Percentiles rank a stretch among this genome's conserved stretches.
Evolutionary conservation across 2,888 invertebrate genomes (phyloP).

Genomic region (Cephus pygmeus): DNA sequence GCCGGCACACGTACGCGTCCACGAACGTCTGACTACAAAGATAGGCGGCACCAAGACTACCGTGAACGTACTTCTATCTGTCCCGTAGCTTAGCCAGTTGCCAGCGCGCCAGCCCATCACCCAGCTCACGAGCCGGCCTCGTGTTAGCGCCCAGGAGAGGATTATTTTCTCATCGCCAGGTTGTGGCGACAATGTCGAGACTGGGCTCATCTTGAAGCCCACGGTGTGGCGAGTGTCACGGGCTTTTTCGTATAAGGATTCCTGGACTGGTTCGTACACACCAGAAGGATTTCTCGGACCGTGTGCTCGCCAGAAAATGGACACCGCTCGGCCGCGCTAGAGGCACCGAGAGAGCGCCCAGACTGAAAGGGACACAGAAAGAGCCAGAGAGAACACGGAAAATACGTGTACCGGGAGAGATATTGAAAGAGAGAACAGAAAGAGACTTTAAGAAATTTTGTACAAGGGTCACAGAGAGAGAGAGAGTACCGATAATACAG

Average conservation of each 20-base stretch:
- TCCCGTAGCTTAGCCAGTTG: constrained; percentile 30
- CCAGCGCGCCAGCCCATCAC: constrained; percentile 38
- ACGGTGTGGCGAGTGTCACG: constrained; percentile 15
- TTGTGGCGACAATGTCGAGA: constrained; percentile 40
- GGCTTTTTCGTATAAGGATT: constrained; percentile 16
- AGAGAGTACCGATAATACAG: constrained; percentile 11
- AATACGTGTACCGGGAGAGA: constrained; percentile 3
- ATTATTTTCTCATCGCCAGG: constrained; percentile 43
- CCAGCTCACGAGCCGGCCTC: constrained; percentile 59
- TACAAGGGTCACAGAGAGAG: constrained; percentile 13
- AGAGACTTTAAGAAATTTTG: constrained; percentile 9
- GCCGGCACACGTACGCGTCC: constrained; percentile 47
- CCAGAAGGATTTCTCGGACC: constrained; percentile 20
- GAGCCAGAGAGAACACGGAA: constrained; percentile 16
- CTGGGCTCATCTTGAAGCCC: constrained; percentile 33
- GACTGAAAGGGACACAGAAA: constrained; percentile 12
- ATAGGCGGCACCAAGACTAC: constrained; percentile 25
- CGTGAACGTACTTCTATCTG: constrained; percentile 26
- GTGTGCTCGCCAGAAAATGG: constrained; percentile 52
- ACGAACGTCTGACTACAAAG: constrained; percentile 14
- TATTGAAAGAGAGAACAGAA: constrained; percentile 6
- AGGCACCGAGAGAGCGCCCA: neutral
- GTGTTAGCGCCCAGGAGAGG: constrained; percentile 44
- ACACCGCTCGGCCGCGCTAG: constrained; percentile 52
- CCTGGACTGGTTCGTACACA: constrained; percentile 13